phyloP scores from a whole-genome alignment of 2,113 vertebrate genomes.

The Ivindomyrus marchei region DNA sequence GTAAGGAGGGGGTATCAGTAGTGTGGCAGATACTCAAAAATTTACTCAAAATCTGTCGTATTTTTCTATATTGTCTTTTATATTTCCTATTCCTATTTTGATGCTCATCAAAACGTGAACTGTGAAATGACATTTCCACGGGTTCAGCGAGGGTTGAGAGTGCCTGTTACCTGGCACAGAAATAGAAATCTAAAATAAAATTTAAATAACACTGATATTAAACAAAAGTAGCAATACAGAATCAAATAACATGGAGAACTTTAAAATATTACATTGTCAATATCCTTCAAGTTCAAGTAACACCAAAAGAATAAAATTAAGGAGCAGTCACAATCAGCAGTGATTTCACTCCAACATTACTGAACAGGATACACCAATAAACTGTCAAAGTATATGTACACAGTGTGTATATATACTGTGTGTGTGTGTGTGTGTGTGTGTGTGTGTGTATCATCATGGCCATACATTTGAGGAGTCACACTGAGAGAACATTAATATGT shows the following conservation, averaged over 20 bases:
- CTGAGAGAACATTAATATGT: no score
- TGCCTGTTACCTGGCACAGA: neutral
- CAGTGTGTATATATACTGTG: no score
- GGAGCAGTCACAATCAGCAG: neutral
- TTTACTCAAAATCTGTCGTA: neutral
- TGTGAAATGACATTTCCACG: neutral
- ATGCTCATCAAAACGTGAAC: neutral
- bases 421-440: no score
- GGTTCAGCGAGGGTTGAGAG: neutral
- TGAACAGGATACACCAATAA: neutral
- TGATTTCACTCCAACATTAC: neutral
- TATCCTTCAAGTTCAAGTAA: neutral
- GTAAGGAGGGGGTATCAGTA: neutral
- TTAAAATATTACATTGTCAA: neutral
- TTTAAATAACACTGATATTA: neutral
- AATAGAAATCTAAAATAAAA: constrained; percentile 1
- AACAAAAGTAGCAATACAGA: neutral
- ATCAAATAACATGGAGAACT: neutral
- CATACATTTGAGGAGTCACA: no score
- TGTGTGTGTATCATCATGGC: no score
- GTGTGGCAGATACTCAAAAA: neutral
- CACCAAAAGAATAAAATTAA: neutral
- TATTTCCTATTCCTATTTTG: neutral
- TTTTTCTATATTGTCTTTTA: neutral
- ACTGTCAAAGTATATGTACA: no score